Conservation (phyloP, 2,888 invertebrate genomes). For the Brachycybe producta region DNA sequence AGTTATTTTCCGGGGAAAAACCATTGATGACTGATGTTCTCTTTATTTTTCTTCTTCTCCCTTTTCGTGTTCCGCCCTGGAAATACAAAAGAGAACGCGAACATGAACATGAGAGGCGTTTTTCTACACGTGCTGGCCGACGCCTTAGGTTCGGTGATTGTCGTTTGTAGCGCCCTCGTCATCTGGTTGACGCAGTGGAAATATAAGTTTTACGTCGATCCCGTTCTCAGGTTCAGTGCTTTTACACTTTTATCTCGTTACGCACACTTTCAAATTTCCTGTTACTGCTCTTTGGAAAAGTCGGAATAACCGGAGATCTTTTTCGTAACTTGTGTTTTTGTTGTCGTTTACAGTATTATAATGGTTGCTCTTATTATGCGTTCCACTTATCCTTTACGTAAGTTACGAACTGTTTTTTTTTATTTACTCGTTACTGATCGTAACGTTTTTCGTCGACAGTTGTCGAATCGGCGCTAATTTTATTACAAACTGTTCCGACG, state of each 20-base stretch:
- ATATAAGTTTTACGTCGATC: constrained; percentile 72
- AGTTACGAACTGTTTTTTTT: constrained; percentile 21
- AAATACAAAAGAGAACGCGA: constrained; percentile 31
- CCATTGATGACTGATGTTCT: no score
- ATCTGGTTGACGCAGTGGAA: constrained; percentile 62
- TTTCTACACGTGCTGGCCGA: constrained; percentile 95
- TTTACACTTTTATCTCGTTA: not conserved
- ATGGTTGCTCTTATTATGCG: constrained; percentile 73
- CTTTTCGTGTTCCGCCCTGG: no score
- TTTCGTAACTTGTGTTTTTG: constrained; percentile 6
- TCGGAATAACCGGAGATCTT: not conserved
- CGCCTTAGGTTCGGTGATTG: constrained; percentile 87
- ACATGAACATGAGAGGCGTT: constrained; percentile 99
- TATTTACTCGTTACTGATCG: not conserved
- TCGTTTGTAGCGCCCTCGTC: constrained; percentile 66
- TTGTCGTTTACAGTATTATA: constrained; percentile 50
- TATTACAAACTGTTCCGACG: constrained; percentile 95
- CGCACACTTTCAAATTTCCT: not conserved
- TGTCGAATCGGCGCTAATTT: constrained; percentile 83
- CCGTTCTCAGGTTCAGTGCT: constrained; percentile 50
- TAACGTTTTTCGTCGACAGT: constrained; percentile 35
- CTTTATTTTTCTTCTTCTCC: no score
- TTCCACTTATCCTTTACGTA: constrained; percentile 73
- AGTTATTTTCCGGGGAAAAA: no score
- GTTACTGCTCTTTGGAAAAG: no score